phyloP scores from a whole-genome alignment of 1,140 invertebrate species.

The Caenorhabditis remanei region DNA sequence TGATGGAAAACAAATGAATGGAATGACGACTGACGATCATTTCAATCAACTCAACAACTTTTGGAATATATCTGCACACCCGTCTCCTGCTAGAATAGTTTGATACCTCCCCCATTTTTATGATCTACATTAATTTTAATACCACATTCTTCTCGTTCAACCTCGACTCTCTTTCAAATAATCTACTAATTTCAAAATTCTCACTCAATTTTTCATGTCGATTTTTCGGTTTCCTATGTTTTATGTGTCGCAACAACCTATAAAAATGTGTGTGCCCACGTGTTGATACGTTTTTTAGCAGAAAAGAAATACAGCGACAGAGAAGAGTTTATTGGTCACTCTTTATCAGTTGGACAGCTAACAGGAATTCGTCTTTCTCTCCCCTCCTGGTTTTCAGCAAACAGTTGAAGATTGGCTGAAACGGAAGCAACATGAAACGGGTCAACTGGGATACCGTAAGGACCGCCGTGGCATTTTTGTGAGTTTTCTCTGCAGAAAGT shows the following conservation, averaged over 20 bases:
- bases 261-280: conserved; percentile 41
- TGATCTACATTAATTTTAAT: too few species aligned
- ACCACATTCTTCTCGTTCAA: not conserved
- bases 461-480: conserved; percentile 30
- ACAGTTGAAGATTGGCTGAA: not conserved
- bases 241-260: conserved; percentile 43
- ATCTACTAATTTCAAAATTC: not conserved
- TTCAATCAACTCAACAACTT: not conserved
- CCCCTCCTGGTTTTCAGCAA: too few species aligned
- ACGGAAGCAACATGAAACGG: not conserved
- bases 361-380: conserved; percentile 26
- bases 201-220: not conserved
- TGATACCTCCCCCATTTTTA: too few species aligned
- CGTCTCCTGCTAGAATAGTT: not conserved
- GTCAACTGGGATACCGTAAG: conserved; percentile 21
- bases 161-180: not conserved
- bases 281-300: conserved; percentile 22
- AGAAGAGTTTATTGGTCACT: conserved; percentile 26
- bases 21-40: not conserved
- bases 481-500: not conserved
- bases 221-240: not conserved
- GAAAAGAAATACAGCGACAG: not conserved
- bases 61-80: not conserved
- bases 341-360: conserved; percentile 22
- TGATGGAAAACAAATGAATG: conserved; percentile 14